Base-by-base conservation (phyloP, 2,113 vertebrate genomes). In the Paracanthobrama guichenoti region DNA sequence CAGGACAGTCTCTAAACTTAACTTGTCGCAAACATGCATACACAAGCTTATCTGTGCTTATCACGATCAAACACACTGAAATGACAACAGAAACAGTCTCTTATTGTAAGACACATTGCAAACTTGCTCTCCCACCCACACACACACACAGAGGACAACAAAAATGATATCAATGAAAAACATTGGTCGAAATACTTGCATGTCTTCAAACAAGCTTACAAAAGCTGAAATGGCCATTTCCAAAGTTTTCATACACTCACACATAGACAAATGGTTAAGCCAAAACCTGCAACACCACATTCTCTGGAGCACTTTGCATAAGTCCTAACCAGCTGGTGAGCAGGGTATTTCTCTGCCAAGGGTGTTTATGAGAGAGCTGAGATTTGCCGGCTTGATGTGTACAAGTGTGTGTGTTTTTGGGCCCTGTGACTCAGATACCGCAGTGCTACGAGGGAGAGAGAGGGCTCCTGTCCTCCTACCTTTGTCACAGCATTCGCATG, bases 371-470 rank as follows among this genome's bases (percentile, higher is more conserved):
- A 81, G 73, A 85, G 46, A 78, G 64, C 74, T 71, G 31, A 79
- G 66, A 55, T 48, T 28, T 22, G 48, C 35, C 42, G 55, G 46
- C 28, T 39, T 31, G 35, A 53, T 75, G 60, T 81, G 71, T 66
- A 88, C 88, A 88, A 90, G 86, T 88, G 86, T 89, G 86, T 83
- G 86, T 90, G 91, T 89, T 89, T 39, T 80, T 55, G 82, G 39
- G 71, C 90, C 82, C 85, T 87, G 90, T 93, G 92, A 93, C 92
- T 92, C 92, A 92, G 88, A 91, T 91, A 91, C 91, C 89, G 91
- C 92, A 90, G 89, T 88, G 89, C 78, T 84, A 88, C 72, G 14
- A 67, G 31, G 81, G 35, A 86, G 50, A 31, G 48, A 71, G 79
- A 82, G 62, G 71, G 71, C 53, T 46, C 53, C 53, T 62, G 69